Conservation (phyloP, 2,113 vertebrate genomes). For the Hippocampus abdominalis region DNA sequence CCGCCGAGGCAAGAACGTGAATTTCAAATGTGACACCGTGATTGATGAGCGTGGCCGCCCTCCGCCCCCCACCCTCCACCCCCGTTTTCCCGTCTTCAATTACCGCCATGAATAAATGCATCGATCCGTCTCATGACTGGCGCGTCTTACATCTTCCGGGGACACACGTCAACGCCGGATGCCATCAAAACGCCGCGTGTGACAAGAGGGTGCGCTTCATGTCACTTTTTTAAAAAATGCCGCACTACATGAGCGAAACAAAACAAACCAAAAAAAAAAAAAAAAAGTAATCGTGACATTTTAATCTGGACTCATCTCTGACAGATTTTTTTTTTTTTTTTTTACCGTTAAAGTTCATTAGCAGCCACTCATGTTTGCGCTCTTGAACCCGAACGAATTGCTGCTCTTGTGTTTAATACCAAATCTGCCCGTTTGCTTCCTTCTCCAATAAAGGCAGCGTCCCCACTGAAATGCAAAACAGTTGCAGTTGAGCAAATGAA, state of each 20-base stretch:
- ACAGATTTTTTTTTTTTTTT: no score
- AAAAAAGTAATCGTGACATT: no score
- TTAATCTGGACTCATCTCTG: no score
- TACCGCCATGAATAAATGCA: constrained; percentile 3
- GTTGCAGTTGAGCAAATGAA: not conserved
- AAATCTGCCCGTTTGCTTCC: no score
- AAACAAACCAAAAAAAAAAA: no score
- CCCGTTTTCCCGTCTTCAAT: not conserved
- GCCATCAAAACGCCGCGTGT: not conserved
- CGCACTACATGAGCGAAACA: no score
- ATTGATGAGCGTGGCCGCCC: not conserved
- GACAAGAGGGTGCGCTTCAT: not conserved
- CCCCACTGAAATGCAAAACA: no score
- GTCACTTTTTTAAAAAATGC: not conserved
- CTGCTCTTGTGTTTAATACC: no score
- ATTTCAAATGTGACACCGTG: not conserved
- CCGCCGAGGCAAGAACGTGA: not conserved
- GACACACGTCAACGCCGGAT: not conserved
- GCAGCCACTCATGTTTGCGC: no score
- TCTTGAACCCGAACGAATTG: no score
- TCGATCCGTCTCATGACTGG: not conserved
- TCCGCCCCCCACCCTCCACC: not conserved
- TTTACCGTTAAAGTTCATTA: not conserved
- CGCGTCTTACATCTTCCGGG: not conserved
- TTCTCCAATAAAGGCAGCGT: no score